These are phyloP conservation scores for Hozukius guyotensis DNA, from an alignment of 2,797 vertebrate species.

Conservation along the genomic window DNA sequence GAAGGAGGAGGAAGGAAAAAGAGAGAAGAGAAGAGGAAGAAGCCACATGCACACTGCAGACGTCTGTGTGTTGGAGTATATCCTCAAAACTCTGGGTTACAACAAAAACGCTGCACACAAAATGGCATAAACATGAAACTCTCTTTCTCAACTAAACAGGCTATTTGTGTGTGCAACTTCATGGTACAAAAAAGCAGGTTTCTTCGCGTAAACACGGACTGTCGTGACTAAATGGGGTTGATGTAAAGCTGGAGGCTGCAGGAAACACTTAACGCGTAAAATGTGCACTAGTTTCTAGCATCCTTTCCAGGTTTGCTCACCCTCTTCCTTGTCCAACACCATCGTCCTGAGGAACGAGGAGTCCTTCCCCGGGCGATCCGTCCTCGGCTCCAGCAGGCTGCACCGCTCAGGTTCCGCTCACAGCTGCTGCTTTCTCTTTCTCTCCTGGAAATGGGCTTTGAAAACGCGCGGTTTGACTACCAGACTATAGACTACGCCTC, in stretches of 20 bases:
- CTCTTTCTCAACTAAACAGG: slow-evolving; percentile 22
- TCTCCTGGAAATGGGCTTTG: slow-evolving; percentile 79
- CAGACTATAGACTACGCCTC: slow-evolving; percentile 75
- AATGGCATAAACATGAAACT: slow-evolving; percentile 48
- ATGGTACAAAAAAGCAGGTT: neutral
- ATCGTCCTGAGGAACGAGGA: slow-evolving; percentile 94
- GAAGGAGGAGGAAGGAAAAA: slow-evolving; percentile 17
- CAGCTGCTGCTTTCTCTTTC: slow-evolving; percentile 21
- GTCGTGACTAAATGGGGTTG: slow-evolving; percentile 28
- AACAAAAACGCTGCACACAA: slow-evolving; percentile 11
- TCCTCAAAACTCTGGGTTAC: slow-evolving; percentile 53
- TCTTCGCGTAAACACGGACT: slow-evolving; percentile 24
- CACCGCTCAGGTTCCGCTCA: slow-evolving; percentile 68
- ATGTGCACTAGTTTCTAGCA: slow-evolving; percentile 60
- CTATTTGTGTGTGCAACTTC: slow-evolving; percentile 47
- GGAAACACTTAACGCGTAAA: slow-evolving; percentile 31
- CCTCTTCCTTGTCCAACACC: slow-evolving; percentile 99
- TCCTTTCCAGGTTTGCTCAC: slow-evolving; percentile 86
- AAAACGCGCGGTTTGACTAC: slow-evolving; percentile 81
- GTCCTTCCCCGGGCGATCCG: slow-evolving; percentile 92
- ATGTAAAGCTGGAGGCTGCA: slow-evolving; percentile 36
- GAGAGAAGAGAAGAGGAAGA: slow-evolving; percentile 37
- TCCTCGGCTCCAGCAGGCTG: slow-evolving; percentile 89
- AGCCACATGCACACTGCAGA: slow-evolving; percentile 66
- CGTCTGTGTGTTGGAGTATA: slow-evolving; percentile 43